Evolutionary conservation across 2,797 vertebrate species (phyloP), one percentile per base, ranked within the genome.

Genomic region (Sphenopsis melanotis): DNA sequence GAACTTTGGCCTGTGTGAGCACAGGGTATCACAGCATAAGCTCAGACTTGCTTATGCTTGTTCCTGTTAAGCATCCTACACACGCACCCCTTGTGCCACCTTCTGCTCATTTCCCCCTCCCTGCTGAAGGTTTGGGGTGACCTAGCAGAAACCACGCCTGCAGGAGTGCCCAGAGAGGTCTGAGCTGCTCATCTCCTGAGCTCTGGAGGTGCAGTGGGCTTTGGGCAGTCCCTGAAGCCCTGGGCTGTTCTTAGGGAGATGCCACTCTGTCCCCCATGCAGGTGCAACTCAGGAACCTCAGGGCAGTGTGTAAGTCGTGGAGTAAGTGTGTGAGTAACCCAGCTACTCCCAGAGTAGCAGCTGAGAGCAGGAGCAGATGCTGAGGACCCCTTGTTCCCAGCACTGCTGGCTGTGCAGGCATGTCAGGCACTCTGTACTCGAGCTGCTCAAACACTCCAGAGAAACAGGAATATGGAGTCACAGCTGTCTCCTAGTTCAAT

Each of bases 1-100:
- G 36, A 49, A 2, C n/a, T 76, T 30, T 15, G 64, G 41, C 41
- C 49, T 34, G 29, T 19, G 16, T 52, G 53, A 90, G 52, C 23
- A 21, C 2, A 0, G 7, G 1, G 2, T 27, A 2, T 60, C 24
- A 2, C 0, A 2, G 16, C 57, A 32, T 24, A 69, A 61, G 19
- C 63, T 69, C 78, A 39, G 59, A 29, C 14, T 34, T 16, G 18
- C 9, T 59, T 20, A 2, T 36, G 34, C 19, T 11, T 24, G 6
- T 46, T 53, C 6, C 53, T 5, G 9, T 27, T 9, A 0, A 2
- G 5, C 2, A 29, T 20, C 36, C 36, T 39, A 2, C 57, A 4
- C 4, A 2, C 36, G n/a, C 11, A 27, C 15, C 8, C 30, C 22
- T 32, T 2, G 1, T 50, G 23, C 37, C 49, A 27, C 6, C 37